Evolutionary conservation across 1,140 invertebrate genomes (phyloP).

Genomic region (Drosophila lowei): DNA sequence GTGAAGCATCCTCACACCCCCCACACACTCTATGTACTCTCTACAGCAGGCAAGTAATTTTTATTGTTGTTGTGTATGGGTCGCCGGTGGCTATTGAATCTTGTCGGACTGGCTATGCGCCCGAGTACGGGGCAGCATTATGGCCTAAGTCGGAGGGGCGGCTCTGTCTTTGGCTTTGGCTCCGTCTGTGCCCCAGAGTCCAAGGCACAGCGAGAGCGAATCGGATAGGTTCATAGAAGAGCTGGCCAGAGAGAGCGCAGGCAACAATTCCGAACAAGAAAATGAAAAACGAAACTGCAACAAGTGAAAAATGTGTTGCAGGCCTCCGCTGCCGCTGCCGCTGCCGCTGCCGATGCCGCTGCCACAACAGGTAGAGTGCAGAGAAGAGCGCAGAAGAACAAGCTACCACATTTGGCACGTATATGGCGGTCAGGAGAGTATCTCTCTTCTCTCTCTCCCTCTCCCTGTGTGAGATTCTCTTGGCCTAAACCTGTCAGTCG

Average conservation of each 20-base stretch:
- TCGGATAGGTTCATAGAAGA: slow-evolving; percentile 26
- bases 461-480: slow-evolving; percentile 16
- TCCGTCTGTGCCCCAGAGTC: slow-evolving; percentile 1
- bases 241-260: slow-evolving; percentile 14
- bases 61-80: slow-evolving; percentile 61
- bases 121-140: slow-evolving; percentile 22
- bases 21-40: too few relatives aligned
- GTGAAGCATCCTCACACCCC: slow-evolving; percentile 15
- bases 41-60: slow-evolving; percentile 44
- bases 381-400: slow-evolving; percentile 36
- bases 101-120: slow-evolving; percentile 43
- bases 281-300: slow-evolving; percentile 82
- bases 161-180: slow-evolving; percentile 24
- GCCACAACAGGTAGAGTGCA: slow-evolving; percentile 61
- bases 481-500: slow-evolving; percentile 54
- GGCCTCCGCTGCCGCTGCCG: not conserved
- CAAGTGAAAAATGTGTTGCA: slow-evolving; percentile 81
- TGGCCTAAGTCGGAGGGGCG: slow-evolving; percentile 31
- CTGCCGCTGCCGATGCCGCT: slow-evolving; percentile 7
- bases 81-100: slow-evolving; percentile 77
- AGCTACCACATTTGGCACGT: slow-evolving; percentile 55
- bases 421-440: slow-evolving; percentile 51
- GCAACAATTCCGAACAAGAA: slow-evolving; percentile 59
- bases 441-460: slow-evolving; percentile 6
- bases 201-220: slow-evolving; percentile 7